Percentiles rank a stretch among this genome's conserved stretches.
Evolutionary conservation across 1,140 invertebrate species (phyloP).

Genomic region (Arion vulgaris): DNA sequence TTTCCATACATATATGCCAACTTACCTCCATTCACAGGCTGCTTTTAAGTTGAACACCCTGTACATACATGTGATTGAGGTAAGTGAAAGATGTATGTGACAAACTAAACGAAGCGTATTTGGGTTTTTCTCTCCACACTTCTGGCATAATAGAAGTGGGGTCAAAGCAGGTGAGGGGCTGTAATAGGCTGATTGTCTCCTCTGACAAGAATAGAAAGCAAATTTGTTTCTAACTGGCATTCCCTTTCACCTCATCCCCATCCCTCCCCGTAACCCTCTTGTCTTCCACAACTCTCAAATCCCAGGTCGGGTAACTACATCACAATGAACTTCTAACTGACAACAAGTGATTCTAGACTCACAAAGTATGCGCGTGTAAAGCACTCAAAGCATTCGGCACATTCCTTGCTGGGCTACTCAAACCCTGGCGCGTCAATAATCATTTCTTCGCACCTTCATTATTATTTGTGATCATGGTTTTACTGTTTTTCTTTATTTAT

Average conservation of each 20-base stretch:
- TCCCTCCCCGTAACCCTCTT: background rate
- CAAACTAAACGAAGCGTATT: too few relatives aligned
- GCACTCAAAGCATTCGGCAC: background rate
- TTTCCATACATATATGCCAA: too few relatives aligned
- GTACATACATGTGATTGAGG: too few relatives aligned
- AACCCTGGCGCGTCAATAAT: background rate
- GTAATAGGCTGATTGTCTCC: background rate
- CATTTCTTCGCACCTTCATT: background rate
- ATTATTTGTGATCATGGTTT: background rate
- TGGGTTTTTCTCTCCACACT: too few relatives aligned
- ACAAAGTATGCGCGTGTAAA: background rate
- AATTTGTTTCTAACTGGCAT: background rate
- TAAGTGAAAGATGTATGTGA: too few relatives aligned
- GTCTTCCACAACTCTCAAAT: too few relatives aligned
- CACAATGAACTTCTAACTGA: background rate
- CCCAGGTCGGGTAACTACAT: background rate
- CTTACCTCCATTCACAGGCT: too few relatives aligned
- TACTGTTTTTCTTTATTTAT: background rate
- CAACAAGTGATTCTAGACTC: background rate
- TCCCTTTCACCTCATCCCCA: background rate
- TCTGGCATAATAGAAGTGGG: too few relatives aligned
- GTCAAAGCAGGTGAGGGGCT: too few relatives aligned
- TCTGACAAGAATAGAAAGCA: background rate
- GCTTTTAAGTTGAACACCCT: too few relatives aligned
- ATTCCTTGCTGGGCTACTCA: background rate